Conservation (phyloP, 2,797 vertebrate genomes). For the Labroides dimidiatus region DNA sequence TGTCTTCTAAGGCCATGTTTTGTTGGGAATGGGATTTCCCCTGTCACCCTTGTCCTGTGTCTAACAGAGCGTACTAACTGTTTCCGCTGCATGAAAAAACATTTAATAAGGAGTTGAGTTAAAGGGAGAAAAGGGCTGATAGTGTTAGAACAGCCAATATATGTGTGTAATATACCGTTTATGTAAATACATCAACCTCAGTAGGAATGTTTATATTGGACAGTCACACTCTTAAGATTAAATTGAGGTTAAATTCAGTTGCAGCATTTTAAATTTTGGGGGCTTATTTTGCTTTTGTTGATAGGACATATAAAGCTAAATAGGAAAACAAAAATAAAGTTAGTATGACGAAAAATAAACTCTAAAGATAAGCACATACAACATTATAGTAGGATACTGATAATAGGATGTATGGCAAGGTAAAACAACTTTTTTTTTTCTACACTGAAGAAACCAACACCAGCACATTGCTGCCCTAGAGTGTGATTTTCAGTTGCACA, state of each 20-base stretch:
- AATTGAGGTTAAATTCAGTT: background rate
- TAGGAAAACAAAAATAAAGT: background rate
- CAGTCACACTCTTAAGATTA: background rate
- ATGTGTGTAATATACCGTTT: constrained; percentile 6
- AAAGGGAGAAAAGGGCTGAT: constrained; percentile 20
- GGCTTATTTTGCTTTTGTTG: background rate
- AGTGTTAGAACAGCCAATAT: too few relatives aligned
- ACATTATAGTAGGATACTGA: background rate
- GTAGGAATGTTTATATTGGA: constrained; percentile 15
- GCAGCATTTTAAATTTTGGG: background rate
- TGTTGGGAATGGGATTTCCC: constrained; percentile 42
- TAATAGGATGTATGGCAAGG: background rate
- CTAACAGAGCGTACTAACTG: constrained; percentile 50
- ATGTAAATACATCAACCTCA: constrained; percentile 6
- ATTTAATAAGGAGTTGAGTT: constrained; percentile 14
- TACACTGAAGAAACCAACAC: too few relatives aligned
- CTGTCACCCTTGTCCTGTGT: constrained; percentile 45
- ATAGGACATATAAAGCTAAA: background rate
- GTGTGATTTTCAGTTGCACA: too few relatives aligned
- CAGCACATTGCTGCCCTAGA: too few relatives aligned
- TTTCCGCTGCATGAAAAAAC: constrained; percentile 44
- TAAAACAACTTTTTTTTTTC: background rate
- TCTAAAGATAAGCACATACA: too few relatives aligned
- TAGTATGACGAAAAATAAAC: background rate
- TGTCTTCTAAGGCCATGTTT: constrained; percentile 41